Evolutionary conservation across 2,113 vertebrate species (phyloP), one percentile per base, ranked within the genome.

Genomic region (Zootoca vivipara): DNA sequence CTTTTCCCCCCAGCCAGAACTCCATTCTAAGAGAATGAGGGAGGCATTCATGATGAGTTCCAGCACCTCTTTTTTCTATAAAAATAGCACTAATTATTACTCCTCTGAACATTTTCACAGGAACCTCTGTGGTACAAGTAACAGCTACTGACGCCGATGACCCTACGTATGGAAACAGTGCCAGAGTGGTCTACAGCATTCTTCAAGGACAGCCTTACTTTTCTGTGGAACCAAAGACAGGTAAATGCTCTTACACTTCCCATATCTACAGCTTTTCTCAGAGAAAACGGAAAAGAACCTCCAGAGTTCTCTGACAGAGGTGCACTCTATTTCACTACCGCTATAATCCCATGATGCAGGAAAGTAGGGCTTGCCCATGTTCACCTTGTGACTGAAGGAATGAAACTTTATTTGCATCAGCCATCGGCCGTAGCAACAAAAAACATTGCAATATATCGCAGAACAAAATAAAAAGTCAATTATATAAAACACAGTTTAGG

Each of bases 201-300:
- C 95, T 99, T 30, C 98, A 99, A 67, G 99, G 99, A 83, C 99
- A 99, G 91, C 99, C 99, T 0, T 99, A 99, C 92, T 99, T 99
- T 96, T 99, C 99, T 0, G 98, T 99, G 96, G 99, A 99, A 87
- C 98, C 99, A 46, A 99, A 98, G 94, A 99, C 99, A 96, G 99
- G 99, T 99, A 96, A 89, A 33, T 91, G 87, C 30, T 20, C 3
- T 58, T n/a, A 78, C 92, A 52, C 1, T 30, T 1, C 65, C 62
- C 26, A 13, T 80, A 24, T 46, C 7, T 67, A 42, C 33, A 83
- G n/a, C 30, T 35, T 10, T 58, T 12, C 7, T 62, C 24, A n/a
- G 56, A 9, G 30, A 75, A 22, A 35, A 40, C 13, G 7, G 28
- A 56, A n/a, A 78, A 70, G 28, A 62, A 62, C 72, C 10, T 38